These are phyloP conservation scores for Chironex yamaguchii DNA, from an alignment of 30 jellyfish, hydroid and myxozoan genomes.

Conservation along the genomic window DNA sequence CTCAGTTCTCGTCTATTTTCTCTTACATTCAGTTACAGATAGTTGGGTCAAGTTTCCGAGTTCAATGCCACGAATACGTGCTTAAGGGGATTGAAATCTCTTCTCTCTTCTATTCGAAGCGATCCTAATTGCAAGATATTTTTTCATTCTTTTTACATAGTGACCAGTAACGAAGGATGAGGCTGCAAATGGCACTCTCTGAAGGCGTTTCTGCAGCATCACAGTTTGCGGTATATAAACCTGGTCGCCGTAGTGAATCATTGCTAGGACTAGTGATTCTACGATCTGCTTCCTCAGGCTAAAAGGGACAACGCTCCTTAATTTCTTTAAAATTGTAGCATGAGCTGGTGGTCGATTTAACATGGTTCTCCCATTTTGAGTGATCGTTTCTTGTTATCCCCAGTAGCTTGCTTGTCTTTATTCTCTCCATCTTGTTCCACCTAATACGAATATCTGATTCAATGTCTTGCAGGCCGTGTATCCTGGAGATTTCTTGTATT, in stretches of 20 bases:
- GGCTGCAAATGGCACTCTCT: slow-evolving; percentile 29
- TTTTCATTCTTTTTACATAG: not conserved
- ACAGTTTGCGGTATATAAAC: not conserved
- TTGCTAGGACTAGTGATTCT: not conserved
- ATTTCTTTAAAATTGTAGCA: not conserved
- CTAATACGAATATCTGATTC: not conserved
- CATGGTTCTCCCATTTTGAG: slow-evolving; percentile 23
- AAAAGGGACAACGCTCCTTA: not conserved
- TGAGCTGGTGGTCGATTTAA: too few relatives aligned
- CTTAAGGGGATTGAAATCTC: slow-evolving; percentile 5
- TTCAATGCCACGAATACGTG: slow-evolving; percentile 23
- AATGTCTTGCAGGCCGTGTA: slow-evolving; percentile 24
- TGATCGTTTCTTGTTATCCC: too few relatives aligned
- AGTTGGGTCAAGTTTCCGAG: slow-evolving; percentile 43
- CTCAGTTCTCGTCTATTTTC: slow-evolving; percentile 24
- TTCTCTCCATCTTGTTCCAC: not conserved
- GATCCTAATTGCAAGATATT: too few relatives aligned
- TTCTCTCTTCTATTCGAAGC: too few relatives aligned
- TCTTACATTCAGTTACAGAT: slow-evolving; percentile 18
- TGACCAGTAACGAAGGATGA: slow-evolving; percentile 21
- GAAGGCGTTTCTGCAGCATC: too few relatives aligned
- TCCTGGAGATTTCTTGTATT: slow-evolving; percentile 51
- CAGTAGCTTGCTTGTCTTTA: too few relatives aligned
- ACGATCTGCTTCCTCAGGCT: too few relatives aligned
- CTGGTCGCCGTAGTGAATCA: not conserved